phyloP scores from a whole-genome alignment of 1,140 invertebrate species.

The Cyclargus thomasi region DNA sequence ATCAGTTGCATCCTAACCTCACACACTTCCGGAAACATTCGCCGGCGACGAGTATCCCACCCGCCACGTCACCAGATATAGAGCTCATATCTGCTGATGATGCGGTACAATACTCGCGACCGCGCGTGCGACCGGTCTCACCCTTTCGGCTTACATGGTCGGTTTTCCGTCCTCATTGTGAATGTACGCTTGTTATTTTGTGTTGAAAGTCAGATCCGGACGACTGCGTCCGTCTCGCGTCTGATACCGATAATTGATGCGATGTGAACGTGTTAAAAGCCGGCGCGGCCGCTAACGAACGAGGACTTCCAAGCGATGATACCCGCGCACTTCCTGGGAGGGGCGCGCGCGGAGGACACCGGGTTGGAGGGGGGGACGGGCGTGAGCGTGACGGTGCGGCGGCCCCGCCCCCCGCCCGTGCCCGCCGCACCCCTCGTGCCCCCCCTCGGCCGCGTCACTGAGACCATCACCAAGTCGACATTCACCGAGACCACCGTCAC shows the following conservation, averaged over 20 bases:
- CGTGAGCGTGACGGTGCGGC: conserved; percentile 75
- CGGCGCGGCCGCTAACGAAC: conserved; percentile 89
- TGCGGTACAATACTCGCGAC: conserved; percentile 37
- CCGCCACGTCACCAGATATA: conserved; percentile 57
- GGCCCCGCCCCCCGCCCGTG: conserved; percentile 64
- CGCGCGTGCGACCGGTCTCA: conserved; percentile 2
- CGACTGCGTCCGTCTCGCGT: background rate
- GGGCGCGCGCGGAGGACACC: conserved; percentile 38
- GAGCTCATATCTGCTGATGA: conserved; percentile 68
- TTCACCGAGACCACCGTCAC: conserved; percentile 95
- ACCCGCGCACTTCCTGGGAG: conserved; percentile 88
- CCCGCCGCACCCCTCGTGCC: conserved; percentile 88
- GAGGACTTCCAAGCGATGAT: conserved; percentile 96
- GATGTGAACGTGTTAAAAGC: conserved; percentile 74
- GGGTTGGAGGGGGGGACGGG: conserved; percentile 40
- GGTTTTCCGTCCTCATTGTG: conserved; percentile 18
- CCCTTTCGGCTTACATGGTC: conserved; percentile 7
- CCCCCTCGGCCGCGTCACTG: conserved; percentile 88
- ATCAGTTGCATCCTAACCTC: conserved; percentile 23
- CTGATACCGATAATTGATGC: conserved; percentile 31
- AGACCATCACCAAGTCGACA: conserved; percentile 95
- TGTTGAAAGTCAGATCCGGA: conserved; percentile 16
- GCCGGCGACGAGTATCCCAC: conserved; percentile 32
- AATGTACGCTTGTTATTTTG: conserved; percentile 18
- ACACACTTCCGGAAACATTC: conserved; percentile 22